Conservation (phyloP, 53 echinoderm and acorn worm species). For the Holothuria scabra region DNA sequence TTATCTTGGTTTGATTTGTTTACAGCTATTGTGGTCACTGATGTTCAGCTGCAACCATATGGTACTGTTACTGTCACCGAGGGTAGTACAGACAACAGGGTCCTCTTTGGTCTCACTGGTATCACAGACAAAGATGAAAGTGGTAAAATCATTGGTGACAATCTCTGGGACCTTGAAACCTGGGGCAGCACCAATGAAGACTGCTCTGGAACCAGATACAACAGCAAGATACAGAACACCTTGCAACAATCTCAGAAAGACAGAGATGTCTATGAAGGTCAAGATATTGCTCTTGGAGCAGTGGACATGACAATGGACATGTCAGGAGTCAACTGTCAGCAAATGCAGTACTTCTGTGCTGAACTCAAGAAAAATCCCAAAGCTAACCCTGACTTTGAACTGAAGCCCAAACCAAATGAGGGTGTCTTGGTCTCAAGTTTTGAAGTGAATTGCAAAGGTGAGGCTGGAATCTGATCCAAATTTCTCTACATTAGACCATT, state of each 20-base stretch:
- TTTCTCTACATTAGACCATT: too few relatives aligned
- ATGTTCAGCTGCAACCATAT: conserved; percentile 29
- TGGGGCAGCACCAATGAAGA: conserved; percentile 73
- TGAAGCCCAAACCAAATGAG: conserved; percentile 48
- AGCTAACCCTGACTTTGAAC: conserved; percentile 74
- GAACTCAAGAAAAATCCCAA: conserved; percentile 69
- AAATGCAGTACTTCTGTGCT: conserved; percentile 71
- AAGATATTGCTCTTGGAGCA: conserved; percentile 68
- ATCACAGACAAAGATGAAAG: conserved; percentile 66
- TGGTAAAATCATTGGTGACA: conserved; percentile 68
- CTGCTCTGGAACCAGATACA: conserved; percentile 70
- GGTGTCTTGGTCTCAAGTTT: conserved; percentile 48
- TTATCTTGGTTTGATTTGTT: neutral
- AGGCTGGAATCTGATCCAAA: too few relatives aligned
- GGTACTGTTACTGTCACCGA: conserved; percentile 61
- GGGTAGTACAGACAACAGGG: conserved; percentile 64
- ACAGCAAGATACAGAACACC: conserved; percentile 58
- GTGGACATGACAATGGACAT: conserved; percentile 92
- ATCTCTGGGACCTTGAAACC: conserved; percentile 80
- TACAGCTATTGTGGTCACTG: conserved; percentile 62
- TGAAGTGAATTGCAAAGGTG: conserved; percentile 56
- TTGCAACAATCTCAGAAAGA: conserved; percentile 68
- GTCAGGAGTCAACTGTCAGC: conserved; percentile 72
- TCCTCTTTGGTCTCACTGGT: conserved; percentile 70
- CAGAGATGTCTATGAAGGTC: conserved; percentile 74